These are phyloP conservation scores for Pteropus rufus DNA, from an alignment of 2,797 vertebrate genomes.

Conservation along the genomic window DNA sequence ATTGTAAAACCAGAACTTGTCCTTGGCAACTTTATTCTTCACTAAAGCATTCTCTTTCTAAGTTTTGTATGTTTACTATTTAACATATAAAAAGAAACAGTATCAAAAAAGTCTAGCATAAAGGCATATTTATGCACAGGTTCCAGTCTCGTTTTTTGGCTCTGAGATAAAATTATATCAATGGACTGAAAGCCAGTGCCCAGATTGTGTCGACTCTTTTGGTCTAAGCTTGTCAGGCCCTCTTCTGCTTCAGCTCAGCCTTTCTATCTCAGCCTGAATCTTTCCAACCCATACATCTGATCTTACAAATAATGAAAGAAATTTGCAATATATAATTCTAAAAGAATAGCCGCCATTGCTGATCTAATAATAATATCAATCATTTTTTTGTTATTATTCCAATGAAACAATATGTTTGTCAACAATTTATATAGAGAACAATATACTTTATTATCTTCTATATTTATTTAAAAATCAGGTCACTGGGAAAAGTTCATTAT, in stretches of 20 bases:
- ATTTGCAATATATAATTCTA: background rate
- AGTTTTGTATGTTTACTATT: background rate
- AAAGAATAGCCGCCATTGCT: background rate
- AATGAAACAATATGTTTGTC: background rate
- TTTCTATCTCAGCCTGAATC: background rate
- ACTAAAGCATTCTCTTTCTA: slow-evolving; percentile 27
- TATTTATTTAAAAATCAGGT: background rate
- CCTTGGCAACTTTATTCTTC: slow-evolving; percentile 9
- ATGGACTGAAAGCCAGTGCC: background rate
- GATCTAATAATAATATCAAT: background rate
- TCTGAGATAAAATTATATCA: background rate
- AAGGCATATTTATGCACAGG: background rate
- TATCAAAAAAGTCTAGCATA: background rate
- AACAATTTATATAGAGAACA: background rate
- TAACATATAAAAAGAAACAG: slow-evolving; percentile 11
- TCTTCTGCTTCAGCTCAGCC: background rate
- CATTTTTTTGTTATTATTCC: background rate
- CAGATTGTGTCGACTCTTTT: background rate
- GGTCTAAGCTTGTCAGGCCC: background rate
- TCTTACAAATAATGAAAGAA: background rate
- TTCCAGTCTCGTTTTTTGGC: background rate
- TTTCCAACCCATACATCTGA: background rate
- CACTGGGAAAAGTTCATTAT: background rate
- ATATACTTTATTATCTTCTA: background rate
- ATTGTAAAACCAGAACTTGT: slow-evolving; percentile 32